Base-by-base conservation (phyloP, 2,797 vertebrate species). In the Denticeps clupeoides region DNA sequence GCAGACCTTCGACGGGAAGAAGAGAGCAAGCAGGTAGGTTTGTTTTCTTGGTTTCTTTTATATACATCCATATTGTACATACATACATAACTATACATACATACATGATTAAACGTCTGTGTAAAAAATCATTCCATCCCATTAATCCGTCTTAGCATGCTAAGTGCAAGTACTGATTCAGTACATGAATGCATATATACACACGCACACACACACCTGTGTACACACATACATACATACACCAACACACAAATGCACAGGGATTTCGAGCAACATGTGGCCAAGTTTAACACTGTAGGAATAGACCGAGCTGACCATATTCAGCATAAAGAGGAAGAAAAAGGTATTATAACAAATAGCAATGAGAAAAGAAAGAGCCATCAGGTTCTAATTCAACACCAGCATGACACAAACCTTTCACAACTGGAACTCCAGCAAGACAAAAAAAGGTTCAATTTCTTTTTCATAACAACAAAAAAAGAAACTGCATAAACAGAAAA, bases 141-240 rank as follows among this genome's bases (percentile, higher is more conserved):
- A 62, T 65, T 65, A 71, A 74, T 70, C 75, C 67, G 70, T 64
- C 78, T 69, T 74, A 54, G 72, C 80, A 82, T 82, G 79, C 82
- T 75, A 65, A 76, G 73, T 68, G 68, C 60, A 78, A 81, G 81
- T 84, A 83, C 80, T 83, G 78, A 82, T 82, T 81, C 81, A 83
- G 81, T 80, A 82, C 77, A 77, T 60, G 37, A 57, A 78, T 72
- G 70, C 57, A 45, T 44, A 47, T 51, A 46, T 51, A 13, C 18
- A 25, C 42, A 56, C 32, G 44, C 66, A 51, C 42, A 65, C 69
- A 71, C 64, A 54, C 40, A 64, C 55, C 2, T 33, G 9, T 31
- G 72, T 53, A 68, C 58, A 63, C 5, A 61, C 61, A 11, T 58
- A 10, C 48, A 35, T 25, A 29, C 8, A 37, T 5, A 4, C 25